Base-by-base conservation (phyloP, 2,888 invertebrate genomes). In the Cremastinae sp. region DNA sequence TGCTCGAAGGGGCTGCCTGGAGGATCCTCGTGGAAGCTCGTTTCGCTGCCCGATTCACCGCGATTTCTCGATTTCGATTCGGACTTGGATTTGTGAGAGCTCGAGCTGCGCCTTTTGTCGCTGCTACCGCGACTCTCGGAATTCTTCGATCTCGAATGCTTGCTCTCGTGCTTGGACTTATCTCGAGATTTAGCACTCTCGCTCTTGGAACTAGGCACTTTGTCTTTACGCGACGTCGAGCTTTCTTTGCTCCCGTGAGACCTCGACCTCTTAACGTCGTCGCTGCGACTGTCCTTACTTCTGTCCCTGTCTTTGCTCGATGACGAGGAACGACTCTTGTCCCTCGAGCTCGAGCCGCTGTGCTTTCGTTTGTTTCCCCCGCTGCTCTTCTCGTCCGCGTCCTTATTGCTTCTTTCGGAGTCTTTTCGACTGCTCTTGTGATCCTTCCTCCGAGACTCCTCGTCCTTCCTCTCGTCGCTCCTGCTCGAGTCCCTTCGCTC, bases 341-440 rank as follows among this genome's bases (percentile, higher is more conserved):
- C 82, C 72, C 77, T 84, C 3, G 79, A 78, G 72, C 76, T 81
- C 8, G 83, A 83, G 43, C 79, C 81, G 47, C 79, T 80, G 51
- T 78, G 83, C 64, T 79, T 78, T 71, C 88, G 84, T 84, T 89
- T 86, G 84, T 89, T 79, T 84, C 87, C 80, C 86, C 88, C 77
- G 81, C 91, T 90, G 83, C 78, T 77, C 75, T 82, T 81, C 74
- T 80, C 82, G 78, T 82, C 78, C 71, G 79, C 71, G 9, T 80
- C 79, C 62, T 81, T 83, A 14, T 74, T 82, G 20, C 72, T 80
- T 45, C 61, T 78, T 49, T 75, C 77, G 34, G 71, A 78, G 66
- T 75, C 79, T 66, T 49, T 80, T 20, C 54, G 81, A 62, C 70
- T 79, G 61, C 79, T 82, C 41, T 66, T 81, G 53, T 75, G 77